These are phyloP conservation scores for Sinocyclocheilus grahami DNA, from an alignment of 2,113 vertebrate species.

Conservation along the genomic window DNA sequence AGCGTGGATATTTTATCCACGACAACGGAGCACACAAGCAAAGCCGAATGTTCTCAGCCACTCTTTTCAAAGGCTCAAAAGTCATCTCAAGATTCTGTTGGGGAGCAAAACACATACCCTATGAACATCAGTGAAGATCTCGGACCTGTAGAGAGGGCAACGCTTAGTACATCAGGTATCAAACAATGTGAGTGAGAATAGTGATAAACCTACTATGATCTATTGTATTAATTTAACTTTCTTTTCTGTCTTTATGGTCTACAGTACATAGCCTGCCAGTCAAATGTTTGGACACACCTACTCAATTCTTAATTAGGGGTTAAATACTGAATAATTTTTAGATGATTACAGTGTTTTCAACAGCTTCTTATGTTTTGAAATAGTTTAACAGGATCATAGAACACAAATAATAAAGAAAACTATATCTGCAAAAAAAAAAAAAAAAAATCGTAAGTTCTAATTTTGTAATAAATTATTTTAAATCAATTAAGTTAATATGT, in stretches of 20 bases:
- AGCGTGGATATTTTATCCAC: neutral
- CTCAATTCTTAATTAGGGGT: neutral
- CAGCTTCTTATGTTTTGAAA: neutral
- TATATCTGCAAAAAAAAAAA: too few relatives aligned
- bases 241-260: neutral
- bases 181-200: constrained; percentile 53
- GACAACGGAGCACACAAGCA: neutral
- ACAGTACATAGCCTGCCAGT: neutral
- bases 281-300: neutral
- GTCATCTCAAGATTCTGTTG: neutral
- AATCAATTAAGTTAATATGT: neutral
- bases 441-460: neutral
- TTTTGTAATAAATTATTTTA: neutral
- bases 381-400: neutral
- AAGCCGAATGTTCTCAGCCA: neutral
- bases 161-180: neutral
- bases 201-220: neutral
- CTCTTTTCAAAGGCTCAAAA: constrained; percentile 6
- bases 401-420: too few relatives aligned
- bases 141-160: neutral
- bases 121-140: neutral
- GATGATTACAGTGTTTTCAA: neutral
- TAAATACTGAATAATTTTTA: neutral
- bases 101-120: neutral
- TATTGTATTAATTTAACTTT: neutral